Base-by-base conservation (phyloP, 2,797 vertebrate species). In the Labeo calbasu region DNA sequence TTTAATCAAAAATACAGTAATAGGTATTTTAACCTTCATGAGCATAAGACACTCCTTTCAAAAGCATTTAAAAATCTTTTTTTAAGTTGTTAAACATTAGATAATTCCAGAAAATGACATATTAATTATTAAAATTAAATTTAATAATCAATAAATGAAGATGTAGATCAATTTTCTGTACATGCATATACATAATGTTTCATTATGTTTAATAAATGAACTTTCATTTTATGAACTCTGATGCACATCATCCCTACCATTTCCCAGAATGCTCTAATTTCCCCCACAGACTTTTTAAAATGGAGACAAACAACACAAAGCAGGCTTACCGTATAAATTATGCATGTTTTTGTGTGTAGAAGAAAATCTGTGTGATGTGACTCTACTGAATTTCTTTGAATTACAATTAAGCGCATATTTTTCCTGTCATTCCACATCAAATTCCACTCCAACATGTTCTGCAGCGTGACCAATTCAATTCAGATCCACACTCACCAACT, bases 381-480 rank as follows among this genome's bases (percentile, higher is more conserved):
- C 46, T 36, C n/a, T 17, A n/a, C 25, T 51, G 43, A 50, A 3
- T 53, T 79, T 65, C 46, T 66, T 21, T 21, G 77, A 79, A 79
- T 79, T n/a, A 40, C 61, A 66, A 79, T 79, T 50, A 51, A 32
- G 59, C 25, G n/a, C 61, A 66, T 28, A 66, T 28, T 3, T 5
- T 25, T 66, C 46, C 59, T 66, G 59, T 53, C 61, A 65, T 66
- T 79, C 48, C 63, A 68, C 32, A 68, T 79, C 77, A 79, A 51
- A 79, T 32, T 51, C 43, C 59, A n/a, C 63, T 53, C 61, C 28
- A 36, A 68, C 77, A 79, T n/a, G n/a, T 61, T 68, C 46, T 66
- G 61, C 61, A 14, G 61, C 61, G 28, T 79, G 61, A 79, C 77
- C 77, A 66, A 68, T 53, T 66, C 61, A 50, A 66, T 79, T 68